These are phyloP conservation scores for Menidia beryllina DNA, from an alignment of 2,113 vertebrate species.

Conservation along the genomic window DNA sequence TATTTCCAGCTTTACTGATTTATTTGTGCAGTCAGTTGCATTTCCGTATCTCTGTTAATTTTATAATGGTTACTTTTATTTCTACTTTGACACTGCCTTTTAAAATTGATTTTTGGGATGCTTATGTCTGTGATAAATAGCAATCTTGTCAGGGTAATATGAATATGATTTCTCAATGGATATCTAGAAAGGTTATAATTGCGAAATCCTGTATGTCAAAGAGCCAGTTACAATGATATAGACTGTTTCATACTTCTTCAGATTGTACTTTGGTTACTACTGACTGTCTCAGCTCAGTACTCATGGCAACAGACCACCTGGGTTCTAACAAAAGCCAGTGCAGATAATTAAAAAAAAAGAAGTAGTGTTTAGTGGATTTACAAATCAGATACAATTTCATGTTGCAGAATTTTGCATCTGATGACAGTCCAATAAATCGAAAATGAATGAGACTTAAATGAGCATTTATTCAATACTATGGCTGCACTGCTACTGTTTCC, in stretches of 20 bases:
- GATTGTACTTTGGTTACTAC: no score
- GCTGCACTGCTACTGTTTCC: not conserved
- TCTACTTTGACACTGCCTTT: conserved; percentile 1
- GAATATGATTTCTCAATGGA: conserved; percentile 7
- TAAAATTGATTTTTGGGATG: conserved; percentile 16
- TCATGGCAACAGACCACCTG: no score
- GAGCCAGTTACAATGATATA: not conserved
- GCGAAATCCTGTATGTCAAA: conserved; percentile 9
- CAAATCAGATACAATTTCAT: not conserved
- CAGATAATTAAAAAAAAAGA: not conserved
- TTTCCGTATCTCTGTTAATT: conserved; percentile 30
- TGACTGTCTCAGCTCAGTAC: no score
- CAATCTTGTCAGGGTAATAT: not conserved
- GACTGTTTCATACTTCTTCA: no score
- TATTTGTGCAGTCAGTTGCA: conserved; percentile 21
- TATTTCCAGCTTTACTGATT: conserved; percentile 38
- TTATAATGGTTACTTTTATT: conserved; percentile 8
- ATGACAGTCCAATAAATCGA: not conserved
- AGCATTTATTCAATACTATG: not conserved
- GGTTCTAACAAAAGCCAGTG: not conserved
- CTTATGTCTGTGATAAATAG: not conserved
- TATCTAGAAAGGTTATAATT: not conserved
- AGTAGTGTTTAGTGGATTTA: not conserved
- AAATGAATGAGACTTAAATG: not conserved
- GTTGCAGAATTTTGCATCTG: not conserved